Evolutionary conservation across 1,140 invertebrate genomes (phyloP), one percentile per base, ranked within the genome.

Genomic region (Asobara japonica): DNA sequence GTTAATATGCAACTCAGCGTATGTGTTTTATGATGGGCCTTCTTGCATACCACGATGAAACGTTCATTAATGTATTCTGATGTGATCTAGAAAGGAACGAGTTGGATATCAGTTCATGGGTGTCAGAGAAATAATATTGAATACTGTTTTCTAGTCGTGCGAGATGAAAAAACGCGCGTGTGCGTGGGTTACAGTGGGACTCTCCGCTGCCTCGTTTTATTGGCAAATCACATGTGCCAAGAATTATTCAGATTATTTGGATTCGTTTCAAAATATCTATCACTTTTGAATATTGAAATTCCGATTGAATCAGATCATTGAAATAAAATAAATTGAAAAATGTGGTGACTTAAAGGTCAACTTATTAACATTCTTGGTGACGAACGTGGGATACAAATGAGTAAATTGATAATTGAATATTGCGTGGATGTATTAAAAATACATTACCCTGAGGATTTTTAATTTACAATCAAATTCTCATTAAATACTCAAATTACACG

Each of bases 31-130:
- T 56, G 25, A 56, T 56, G 51, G 51, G 51, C 51, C 51, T 22
- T 56, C 51, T 56, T 56, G 51, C 51, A 56, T 56, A 56, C 51
- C 51, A 56, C 51, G 51, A 56, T 56, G 18, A 25, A 56, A 56
- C 51, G 22, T 56, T 56, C 51, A 56, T 56, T 56, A 56, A 56
- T 56, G 18, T 56, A 56, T 56, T 56, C 51, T 10, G 13, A 5
- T 27, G 51, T 56, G 51, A 56, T 56, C 51, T 56, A 56, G 51
- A 56, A 56, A 56, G 51, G 51, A 56, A 56, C 51, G 51, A 56
- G 51, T 56, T 56, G 10, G 51, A 56, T 56, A 56, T 56, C 51
- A 56, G 51, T 27, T 18, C 20, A 56, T 56, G 51, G 51, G 51
- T 56, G 51, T 56, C 51, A 25, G 51, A 25, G 13, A 56, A 56